Evolutionary conservation across 2,888 invertebrate genomes (phyloP).

Genomic region (Lydus trimaculatus): DNA sequence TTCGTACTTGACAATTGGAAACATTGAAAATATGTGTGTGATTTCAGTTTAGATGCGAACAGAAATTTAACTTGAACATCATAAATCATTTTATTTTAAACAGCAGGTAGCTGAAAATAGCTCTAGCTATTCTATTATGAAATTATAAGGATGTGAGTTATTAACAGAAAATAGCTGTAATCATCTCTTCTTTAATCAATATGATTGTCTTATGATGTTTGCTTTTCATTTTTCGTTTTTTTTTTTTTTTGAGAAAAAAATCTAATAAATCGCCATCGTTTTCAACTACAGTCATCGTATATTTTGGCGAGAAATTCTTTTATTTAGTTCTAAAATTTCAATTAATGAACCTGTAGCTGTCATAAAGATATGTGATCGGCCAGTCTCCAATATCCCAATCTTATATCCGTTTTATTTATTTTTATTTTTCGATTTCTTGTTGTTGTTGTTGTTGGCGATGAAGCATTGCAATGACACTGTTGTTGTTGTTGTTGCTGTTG

Average conservation of each 20-base stretch:
- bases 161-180: background rate
- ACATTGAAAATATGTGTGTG: constrained; percentile 3
- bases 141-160: constrained; percentile 4
- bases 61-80: background rate
- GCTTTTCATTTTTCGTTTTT: too few relatives aligned
- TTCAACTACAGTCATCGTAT: background rate
- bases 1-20: constrained; percentile 3
- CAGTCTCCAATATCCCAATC: constrained; percentile 19
- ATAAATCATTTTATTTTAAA: constrained; percentile 7
- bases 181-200: background rate
- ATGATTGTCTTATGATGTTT: background rate
- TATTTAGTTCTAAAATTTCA: background rate
- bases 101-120: constrained; percentile 6
- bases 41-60: background rate
- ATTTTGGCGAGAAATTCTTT: background rate
- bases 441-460: background rate
- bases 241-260: background rate
- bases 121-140: background rate
- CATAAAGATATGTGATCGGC: constrained; percentile 17
- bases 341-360: constrained; percentile 17
- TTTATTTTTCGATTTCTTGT: background rate
- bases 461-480: background rate
- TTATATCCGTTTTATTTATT: constrained; percentile 8
- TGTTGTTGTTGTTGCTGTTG: constrained; percentile 4
- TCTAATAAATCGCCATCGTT: background rate